A percentile compares a stretch with the other conserved stretches of the same genome.
Conservation (phyloP, 2,888 invertebrate genomes). For the Unio pictorum region DNA sequence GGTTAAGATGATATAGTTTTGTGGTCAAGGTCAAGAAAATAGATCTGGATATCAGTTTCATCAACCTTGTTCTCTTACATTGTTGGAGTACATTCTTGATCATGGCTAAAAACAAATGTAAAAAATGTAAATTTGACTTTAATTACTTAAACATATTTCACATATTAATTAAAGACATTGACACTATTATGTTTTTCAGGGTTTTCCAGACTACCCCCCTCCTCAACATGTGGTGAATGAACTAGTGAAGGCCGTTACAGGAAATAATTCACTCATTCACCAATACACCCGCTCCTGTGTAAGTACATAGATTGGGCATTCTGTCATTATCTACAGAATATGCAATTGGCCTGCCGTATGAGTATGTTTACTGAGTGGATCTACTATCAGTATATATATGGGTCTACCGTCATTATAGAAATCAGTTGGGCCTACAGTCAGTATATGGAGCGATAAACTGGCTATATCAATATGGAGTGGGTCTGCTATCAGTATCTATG, state of each 20-base stretch:
- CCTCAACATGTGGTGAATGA: constrained; percentile 87
- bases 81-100: neutral
- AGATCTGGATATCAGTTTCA: no score
- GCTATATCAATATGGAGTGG: no score
- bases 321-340: neutral
- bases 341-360: neutral
- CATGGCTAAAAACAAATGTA: neutral
- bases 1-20: no score
- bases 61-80: neutral
- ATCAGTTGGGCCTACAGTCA: no score
- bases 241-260: constrained; percentile 78
- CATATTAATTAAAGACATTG: neutral
- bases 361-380: no score
- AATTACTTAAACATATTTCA: neutral
- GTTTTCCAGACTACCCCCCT: constrained; percentile 91
- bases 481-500: no score
- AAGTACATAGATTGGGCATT: constrained; percentile 72
- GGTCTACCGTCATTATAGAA: no score
- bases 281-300: constrained; percentile 97
- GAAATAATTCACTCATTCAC: constrained; percentile 82
- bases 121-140: neutral
- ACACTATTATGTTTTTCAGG: constrained; percentile 71
- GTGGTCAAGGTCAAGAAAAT: no score
- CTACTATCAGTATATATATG: no score
- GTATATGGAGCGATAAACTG: no score